Percentiles rank a stretch among this genome's conserved stretches.
phyloP scores from a whole-genome alignment of 2,888 invertebrate species.

The Stenoptilia bipunctidactyla region DNA sequence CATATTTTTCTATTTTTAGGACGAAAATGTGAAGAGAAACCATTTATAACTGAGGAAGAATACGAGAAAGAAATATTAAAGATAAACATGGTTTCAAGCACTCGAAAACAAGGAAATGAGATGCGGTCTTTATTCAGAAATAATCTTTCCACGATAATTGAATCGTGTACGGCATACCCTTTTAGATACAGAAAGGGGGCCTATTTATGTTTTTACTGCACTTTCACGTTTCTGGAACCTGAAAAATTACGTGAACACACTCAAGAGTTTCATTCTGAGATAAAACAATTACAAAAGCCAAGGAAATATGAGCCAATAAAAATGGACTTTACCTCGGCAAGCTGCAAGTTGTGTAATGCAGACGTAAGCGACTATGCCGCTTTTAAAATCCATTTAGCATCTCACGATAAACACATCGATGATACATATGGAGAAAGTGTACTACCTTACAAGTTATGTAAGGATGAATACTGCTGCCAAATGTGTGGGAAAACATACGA shows the following conservation, averaged over 20 bases:
- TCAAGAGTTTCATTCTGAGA: slow-evolving; percentile 30
- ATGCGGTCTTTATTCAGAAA: slow-evolving; percentile 42
- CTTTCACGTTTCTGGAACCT: slow-evolving; percentile 47
- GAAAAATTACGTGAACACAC: slow-evolving; percentile 52
- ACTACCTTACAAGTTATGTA: slow-evolving; percentile 51
- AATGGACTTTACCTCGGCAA: slow-evolving; percentile 44
- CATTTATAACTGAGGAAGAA: slow-evolving; percentile 37
- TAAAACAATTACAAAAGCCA: slow-evolving; percentile 35
- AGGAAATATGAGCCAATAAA: slow-evolving; percentile 56
- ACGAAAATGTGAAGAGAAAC: slow-evolving; percentile 40
- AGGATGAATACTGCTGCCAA: slow-evolving; percentile 48
- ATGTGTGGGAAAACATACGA: slow-evolving; percentile 56
- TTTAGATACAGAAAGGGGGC: slow-evolving; percentile 58
- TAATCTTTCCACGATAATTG: slow-evolving; percentile 45
- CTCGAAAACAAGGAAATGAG: slow-evolving; percentile 22
- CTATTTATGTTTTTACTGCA: slow-evolving; percentile 56
- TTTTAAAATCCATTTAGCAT: slow-evolving; percentile 39
- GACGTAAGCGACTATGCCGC: slow-evolving; percentile 35
- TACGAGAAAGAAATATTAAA: slow-evolving; percentile 16
- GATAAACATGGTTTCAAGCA: too few relatives aligned
- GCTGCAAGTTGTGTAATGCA: slow-evolving; percentile 41
- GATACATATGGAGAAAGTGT: slow-evolving; percentile 46
- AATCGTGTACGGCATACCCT: slow-evolving; percentile 51
- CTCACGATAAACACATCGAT: slow-evolving; percentile 43
- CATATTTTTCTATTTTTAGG: slow-evolving; percentile 67